Base-by-base conservation (phyloP, 2,797 vertebrate genomes). In the Benthosema pterotum region DNA sequence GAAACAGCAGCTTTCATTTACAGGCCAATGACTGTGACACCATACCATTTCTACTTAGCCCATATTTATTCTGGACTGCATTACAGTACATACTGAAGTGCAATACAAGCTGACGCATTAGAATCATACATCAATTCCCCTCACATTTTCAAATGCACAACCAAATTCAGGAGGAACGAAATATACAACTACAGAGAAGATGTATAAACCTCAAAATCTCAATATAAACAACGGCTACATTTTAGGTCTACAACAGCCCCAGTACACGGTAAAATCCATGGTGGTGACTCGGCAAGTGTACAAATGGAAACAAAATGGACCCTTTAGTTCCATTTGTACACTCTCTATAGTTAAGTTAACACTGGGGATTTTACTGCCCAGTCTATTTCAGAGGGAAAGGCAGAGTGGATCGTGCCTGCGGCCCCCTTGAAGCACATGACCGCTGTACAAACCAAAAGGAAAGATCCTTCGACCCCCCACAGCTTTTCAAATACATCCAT, bases 31-130 rank as follows among this genome's bases (percentile, higher is more conserved):
- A 55, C 60, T n/a, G n/a, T n/a, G 51, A 5, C 28, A 32, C 8
- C 8, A 32, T 32, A 32, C 28, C 28, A 32, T 60, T 65, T 79
- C 71, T 53, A 49, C 56, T 64, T 42, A 52, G 46, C 52, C 47
- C 22, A 17, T 63, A 67, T 79, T 70, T 70, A 67, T 66, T 51
- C 14, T 51, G 47, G 16, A 59, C 28, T 43, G 56, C 43, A 14
- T 57, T 25, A 51, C 48, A 53, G 62, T 64, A 69, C 58, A 63
- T 28, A n/a, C n/a, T n/a, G n/a, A 81, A 80, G 63, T 60, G 57
- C 52, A 76, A 63, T 51, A 57, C 60, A 80, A 73, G 66, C 67
- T 71, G n/a, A 66, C 54, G 65, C 15, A 48, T 22, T 45, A 63
- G 19, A 72, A 67, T 71, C 47, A 57, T 57, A 14, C 45, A 61